Conservation (phyloP, 2,888 invertebrate genomes). For the Deroplatys truncata region DNA sequence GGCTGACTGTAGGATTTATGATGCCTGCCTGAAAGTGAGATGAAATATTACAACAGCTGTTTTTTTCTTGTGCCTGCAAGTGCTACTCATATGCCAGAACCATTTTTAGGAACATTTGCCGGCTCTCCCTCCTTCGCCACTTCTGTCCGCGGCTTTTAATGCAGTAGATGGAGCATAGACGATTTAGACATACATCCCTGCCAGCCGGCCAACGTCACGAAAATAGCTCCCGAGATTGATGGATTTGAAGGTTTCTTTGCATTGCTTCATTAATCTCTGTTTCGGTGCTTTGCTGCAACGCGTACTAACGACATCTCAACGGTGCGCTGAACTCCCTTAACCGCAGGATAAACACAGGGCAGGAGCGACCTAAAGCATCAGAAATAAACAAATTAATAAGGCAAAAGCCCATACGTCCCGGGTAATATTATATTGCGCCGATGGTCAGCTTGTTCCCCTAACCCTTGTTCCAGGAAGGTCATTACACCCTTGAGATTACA, state of each 20-base stretch:
- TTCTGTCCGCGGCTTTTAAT: neutral
- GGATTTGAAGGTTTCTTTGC: neutral
- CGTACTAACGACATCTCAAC: too few relatives aligned
- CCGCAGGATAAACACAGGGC: too few relatives aligned
- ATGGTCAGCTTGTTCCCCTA: too few relatives aligned
- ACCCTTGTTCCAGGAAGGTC: too few relatives aligned
- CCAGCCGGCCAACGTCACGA: neutral
- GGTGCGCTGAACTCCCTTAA: too few relatives aligned
- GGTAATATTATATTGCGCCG: too few relatives aligned
- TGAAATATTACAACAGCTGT: conserved; percentile 25
- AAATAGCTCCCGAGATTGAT: neutral
- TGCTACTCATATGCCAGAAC: neutral
- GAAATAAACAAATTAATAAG: too few relatives aligned
- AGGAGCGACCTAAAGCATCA: too few relatives aligned
- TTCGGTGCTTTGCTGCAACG: too few relatives aligned
- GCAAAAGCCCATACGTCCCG: too few relatives aligned
- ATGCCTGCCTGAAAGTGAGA: conserved; percentile 7
- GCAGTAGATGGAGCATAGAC: neutral
- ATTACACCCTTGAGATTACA: too few relatives aligned
- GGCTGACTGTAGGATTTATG: conserved; percentile 19
- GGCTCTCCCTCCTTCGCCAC: neutral
- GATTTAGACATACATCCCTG: neutral
- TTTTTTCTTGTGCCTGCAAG: conserved; percentile 3
- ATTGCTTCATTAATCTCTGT: neutral
- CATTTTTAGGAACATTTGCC: neutral